Evolutionary conservation across 2,797 vertebrate genomes (phyloP).

Genomic region (Pygocentrus nattereri): DNA sequence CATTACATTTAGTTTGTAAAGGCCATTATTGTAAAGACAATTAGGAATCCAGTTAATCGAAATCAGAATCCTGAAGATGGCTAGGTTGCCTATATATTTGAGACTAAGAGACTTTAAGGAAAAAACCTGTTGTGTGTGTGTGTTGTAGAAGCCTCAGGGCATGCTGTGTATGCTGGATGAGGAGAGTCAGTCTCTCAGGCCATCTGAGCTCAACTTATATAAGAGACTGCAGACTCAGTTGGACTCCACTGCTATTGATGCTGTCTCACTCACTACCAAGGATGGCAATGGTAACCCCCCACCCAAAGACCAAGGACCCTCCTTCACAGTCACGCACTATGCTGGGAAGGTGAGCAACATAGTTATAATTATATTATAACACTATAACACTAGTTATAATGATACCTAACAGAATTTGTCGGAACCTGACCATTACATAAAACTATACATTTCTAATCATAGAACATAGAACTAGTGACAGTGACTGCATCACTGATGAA

Average conservation of each 20-base stretch:
- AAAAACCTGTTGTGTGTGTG: slow-evolving; percentile 15
- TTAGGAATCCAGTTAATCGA: too few species aligned
- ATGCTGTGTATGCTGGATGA: slow-evolving; percentile 91
- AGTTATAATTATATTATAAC: too few species aligned
- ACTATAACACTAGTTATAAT: background rate
- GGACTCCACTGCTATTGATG: slow-evolving; percentile 79
- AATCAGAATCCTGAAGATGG: background rate
- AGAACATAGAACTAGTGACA: too few species aligned
- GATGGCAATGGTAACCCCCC: slow-evolving; percentile 95
- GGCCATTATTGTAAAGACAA: too few species aligned
- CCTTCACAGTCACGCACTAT: slow-evolving; percentile 91
- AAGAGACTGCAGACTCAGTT: slow-evolving; percentile 87
- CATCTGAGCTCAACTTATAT: slow-evolving; percentile 86
- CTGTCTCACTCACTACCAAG: slow-evolving; percentile 86
- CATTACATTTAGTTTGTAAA: too few species aligned
- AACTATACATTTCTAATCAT: too few species aligned
- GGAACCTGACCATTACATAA: too few species aligned
- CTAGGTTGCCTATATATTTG: background rate
- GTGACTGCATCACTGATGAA: too few species aligned
- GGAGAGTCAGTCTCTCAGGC: slow-evolving; percentile 87
- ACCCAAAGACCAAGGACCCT: slow-evolving; percentile 86
- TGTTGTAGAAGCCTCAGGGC: slow-evolving; percentile 90
- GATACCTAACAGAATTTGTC: background rate
- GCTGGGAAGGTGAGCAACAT: slow-evolving; percentile 85
- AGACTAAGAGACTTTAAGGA: background rate